These are phyloP conservation scores for Leptoclinus maculatus DNA, from an alignment of 2,797 vertebrate species.

Conservation along the genomic window DNA sequence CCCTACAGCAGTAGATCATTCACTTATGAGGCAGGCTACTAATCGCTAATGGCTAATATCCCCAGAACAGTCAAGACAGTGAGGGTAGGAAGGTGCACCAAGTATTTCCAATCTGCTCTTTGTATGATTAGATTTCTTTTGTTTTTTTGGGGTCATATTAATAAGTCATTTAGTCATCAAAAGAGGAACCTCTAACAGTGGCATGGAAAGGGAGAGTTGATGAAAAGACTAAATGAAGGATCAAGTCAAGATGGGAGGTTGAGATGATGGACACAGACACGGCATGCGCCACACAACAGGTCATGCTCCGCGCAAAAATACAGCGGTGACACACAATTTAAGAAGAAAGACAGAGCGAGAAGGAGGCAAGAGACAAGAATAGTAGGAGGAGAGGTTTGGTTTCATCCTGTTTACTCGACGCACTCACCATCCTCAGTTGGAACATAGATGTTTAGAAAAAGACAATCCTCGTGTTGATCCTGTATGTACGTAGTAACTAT, in stretches of 20 bases:
- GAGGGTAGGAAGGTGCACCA: slow-evolving; percentile 84
- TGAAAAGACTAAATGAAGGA: slow-evolving; percentile 87
- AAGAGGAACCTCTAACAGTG: slow-evolving; percentile 92
- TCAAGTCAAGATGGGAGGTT: slow-evolving; percentile 84
- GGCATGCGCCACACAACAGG: slow-evolving; percentile 86
- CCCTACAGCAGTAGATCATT: slow-evolving; percentile 83
- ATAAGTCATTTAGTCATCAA: slow-evolving; percentile 80
- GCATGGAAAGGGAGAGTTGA: slow-evolving; percentile 87
- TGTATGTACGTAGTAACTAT: slow-evolving; percentile 98
- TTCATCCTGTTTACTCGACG: slow-evolving; percentile 79
- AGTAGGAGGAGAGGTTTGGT: slow-evolving; percentile 39
- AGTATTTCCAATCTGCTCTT: slow-evolving; percentile 80
- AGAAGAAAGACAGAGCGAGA: slow-evolving; percentile 59
- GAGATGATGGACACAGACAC: slow-evolving; percentile 83
- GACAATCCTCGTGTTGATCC: slow-evolving; percentile 99
- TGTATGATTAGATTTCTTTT: slow-evolving; percentile 69
- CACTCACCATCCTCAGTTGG: slow-evolving; percentile 99
- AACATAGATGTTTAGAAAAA: slow-evolving; percentile 99
- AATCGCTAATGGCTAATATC: slow-evolving; percentile 74
- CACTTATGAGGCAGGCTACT: slow-evolving; percentile 82
- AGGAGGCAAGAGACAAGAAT: slow-evolving; percentile 56
- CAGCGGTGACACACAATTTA: slow-evolving; percentile 76
- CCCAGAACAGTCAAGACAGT: slow-evolving; percentile 87
- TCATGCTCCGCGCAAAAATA: slow-evolving; percentile 90
- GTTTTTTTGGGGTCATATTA: slow-evolving; percentile 58